Conservation (phyloP, 2,888 invertebrate species). For the Emmelina monodactyla region DNA sequence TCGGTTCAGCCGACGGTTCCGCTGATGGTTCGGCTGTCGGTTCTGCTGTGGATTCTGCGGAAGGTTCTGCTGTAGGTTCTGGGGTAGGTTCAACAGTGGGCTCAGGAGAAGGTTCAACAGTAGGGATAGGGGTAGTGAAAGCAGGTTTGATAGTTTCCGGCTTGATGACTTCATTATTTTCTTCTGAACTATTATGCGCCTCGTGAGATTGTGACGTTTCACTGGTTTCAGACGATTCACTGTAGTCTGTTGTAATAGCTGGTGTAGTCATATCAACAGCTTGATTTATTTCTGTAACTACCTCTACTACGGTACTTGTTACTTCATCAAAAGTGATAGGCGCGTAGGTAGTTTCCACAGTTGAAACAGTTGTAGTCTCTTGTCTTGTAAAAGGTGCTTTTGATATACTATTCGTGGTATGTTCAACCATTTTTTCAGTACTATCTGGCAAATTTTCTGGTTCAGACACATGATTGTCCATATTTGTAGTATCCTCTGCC, state of each 20-base stretch:
- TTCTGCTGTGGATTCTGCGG: conserved; percentile 15
- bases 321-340: conserved; percentile 18
- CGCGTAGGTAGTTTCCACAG: conserved; percentile 12
- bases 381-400: too few relatives aligned
- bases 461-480: conserved; percentile 7
- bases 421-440: conserved; percentile 16
- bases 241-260: conserved; percentile 16
- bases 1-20: conserved; percentile 17
- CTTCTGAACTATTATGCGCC: conserved; percentile 28
- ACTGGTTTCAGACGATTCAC: conserved; percentile 18
- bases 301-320: conserved; percentile 34
- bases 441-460: conserved; percentile 22
- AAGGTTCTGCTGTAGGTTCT: conserved; percentile 15
- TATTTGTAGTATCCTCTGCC: not conserved
- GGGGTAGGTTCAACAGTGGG: conserved; percentile 18
- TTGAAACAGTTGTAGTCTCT: conserved; percentile 17
- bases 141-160: conserved; percentile 20
- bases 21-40: conserved; percentile 18
- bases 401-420: conserved; percentile 14
- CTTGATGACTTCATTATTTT: conserved; percentile 43
- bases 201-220: conserved; percentile 14
- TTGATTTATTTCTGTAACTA: conserved; percentile 34
- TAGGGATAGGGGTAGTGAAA: conserved; percentile 18
- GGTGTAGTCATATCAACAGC: conserved; percentile 24
- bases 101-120: conserved; percentile 18